These are phyloP conservation scores for Lepus timidus DNA, from an alignment of 2,113 vertebrate genomes.

Conservation along the genomic window DNA sequence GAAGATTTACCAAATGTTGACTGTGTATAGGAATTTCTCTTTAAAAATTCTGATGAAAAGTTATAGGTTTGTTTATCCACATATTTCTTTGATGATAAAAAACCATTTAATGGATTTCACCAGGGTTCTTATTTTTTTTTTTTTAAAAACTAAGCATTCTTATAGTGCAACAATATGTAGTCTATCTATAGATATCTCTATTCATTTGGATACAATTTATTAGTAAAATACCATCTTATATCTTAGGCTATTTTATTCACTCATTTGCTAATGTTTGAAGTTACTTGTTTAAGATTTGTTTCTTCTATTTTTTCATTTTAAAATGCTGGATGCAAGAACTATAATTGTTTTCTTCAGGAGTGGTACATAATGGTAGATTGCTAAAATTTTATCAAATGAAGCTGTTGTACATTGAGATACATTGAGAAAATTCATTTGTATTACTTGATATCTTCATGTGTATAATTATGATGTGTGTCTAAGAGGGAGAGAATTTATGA, in stretches of 20 bases:
- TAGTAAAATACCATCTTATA: neutral
- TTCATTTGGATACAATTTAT: neutral
- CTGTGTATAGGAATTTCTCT: conserved; percentile 6
- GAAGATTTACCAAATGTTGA: neutral
- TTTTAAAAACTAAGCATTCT: neutral
- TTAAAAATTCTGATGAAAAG: conserved; percentile 46
- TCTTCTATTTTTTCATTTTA: neutral
- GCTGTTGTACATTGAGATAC: neutral
- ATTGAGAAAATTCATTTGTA: neutral
- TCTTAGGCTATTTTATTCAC: neutral
- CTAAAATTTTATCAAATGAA: neutral
- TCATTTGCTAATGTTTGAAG: neutral
- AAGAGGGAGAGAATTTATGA: neutral
- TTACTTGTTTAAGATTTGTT: neutral
- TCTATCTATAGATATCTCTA: neutral
- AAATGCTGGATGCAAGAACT: neutral
- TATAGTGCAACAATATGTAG: neutral
- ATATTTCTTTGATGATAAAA: conserved; percentile 48
- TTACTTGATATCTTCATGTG: neutral
- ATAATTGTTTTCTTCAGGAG: neutral
- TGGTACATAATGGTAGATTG: neutral
- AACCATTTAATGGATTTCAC: conserved; percentile 43
- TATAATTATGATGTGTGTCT: neutral
- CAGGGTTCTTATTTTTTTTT: conserved; percentile 19
- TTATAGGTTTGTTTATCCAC: conserved; percentile 29